A percentile compares a stretch with the other conserved stretches of the same genome.
Evolutionary conservation across 2,888 invertebrate genomes (phyloP).

Genomic region (Liodrosophila aerea): DNA sequence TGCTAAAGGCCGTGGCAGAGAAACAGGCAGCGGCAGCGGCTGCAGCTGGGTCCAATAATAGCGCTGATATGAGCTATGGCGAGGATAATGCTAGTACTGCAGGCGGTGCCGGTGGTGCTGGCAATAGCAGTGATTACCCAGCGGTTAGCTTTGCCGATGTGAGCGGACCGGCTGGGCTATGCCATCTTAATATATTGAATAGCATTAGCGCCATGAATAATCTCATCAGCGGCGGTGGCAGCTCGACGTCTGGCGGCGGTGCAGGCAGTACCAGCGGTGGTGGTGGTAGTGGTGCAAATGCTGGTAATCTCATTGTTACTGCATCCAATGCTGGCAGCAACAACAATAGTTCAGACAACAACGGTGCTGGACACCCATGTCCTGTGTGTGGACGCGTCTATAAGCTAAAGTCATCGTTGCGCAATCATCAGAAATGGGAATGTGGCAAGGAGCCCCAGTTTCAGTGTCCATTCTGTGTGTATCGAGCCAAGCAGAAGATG

Average conservation of each 20-base stretch:
- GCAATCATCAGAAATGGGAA: conserved; percentile 93
- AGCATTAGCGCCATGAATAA: conserved; percentile 81
- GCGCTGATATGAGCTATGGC: conserved; percentile 76
- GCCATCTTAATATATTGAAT: conserved; percentile 80
- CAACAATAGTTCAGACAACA: conserved; percentile 67
- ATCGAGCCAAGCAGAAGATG: conserved; percentile 92
- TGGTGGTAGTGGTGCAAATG: conserved; percentile 1
- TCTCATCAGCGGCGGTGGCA: conserved; percentile 77
- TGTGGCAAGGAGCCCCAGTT: conserved; percentile 93
- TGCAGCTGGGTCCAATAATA: conserved; percentile 53
- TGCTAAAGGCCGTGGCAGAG: conserved; percentile 78
- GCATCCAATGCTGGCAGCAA: conserved; percentile 48
- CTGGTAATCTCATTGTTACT: conserved; percentile 9
- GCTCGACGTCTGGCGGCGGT: conserved; percentile 57
- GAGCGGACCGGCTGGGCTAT: conserved; percentile 70
- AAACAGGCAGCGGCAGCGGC: conserved; percentile 64
- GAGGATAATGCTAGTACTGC: conserved; percentile 57
- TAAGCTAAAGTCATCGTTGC: conserved; percentile 92
- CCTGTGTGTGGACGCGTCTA: conserved; percentile 92
- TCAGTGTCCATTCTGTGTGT: conserved; percentile 92
- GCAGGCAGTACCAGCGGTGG: conserved; percentile 30
- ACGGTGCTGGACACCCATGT: conserved; percentile 87
- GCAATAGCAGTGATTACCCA: conserved; percentile 69
- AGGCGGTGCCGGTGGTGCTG: conserved; percentile 19
- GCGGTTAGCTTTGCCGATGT: conserved; percentile 78